Conservation (phyloP, 2,113 vertebrate species). For the Leptodactylus fuscus region DNA sequence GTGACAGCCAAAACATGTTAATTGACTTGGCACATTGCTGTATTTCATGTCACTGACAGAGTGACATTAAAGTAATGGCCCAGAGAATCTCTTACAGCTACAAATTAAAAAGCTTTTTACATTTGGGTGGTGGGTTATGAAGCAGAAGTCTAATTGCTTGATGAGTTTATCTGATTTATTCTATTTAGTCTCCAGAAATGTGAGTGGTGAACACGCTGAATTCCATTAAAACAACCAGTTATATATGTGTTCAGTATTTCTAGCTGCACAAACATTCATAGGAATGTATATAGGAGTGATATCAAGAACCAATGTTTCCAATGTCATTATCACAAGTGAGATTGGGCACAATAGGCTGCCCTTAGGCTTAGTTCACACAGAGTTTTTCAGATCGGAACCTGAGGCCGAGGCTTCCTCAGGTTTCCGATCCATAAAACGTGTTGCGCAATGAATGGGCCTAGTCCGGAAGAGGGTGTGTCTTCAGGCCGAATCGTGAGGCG, state of each 20-base stretch:
- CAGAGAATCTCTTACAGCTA: not conserved
- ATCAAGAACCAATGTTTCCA: not conserved
- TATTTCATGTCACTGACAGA: slow-evolving; percentile 2
- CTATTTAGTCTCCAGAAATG: not conserved
- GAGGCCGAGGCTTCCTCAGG: too few species aligned
- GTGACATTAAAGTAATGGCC: not conserved
- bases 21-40: slow-evolving; percentile 8
- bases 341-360: not conserved
- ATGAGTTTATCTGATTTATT: slow-evolving; percentile 11
- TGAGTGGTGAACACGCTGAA: not conserved
- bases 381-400: too few species aligned
- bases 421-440: too few species aligned
- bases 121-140: not conserved
- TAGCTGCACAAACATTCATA: too few species aligned
- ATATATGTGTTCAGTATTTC: not conserved
- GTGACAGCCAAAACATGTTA: slow-evolving; percentile 11
- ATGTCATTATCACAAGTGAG: not conserved
- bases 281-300: too few species aligned
- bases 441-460: too few species aligned
- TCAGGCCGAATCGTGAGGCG: too few species aligned
- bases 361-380: too few species aligned
- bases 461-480: too few species aligned
- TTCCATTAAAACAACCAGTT: not conserved
- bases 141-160: slow-evolving; percentile 3
- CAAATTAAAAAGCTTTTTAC: slow-evolving; percentile 19